Evolutionary conservation across 2,888 invertebrate species (phyloP), one percentile per base, ranked within the genome.

Genomic region (Taenaris catops): DNA sequence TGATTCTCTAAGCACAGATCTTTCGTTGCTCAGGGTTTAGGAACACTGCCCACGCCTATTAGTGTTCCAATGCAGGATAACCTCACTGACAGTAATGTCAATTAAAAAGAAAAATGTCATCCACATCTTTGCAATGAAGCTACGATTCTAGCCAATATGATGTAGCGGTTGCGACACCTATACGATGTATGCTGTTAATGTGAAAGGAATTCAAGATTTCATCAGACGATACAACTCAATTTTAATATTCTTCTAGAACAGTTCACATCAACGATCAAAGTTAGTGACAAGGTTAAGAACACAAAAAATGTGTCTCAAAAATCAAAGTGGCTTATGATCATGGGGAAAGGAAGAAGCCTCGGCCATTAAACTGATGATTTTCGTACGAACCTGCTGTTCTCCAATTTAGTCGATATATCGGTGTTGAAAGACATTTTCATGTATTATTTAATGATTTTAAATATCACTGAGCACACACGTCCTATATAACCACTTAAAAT

Each of bases 381-480:
- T 16, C 49, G 46, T 63, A 48, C 72, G 54, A 81, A 88, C 87
- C 87, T 88, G 87, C 87, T 87, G 60, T 75, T 87, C 63, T 88
- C 87, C 83, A 88, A 67, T 59, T 76, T 86, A 29, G 72, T 69
- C 32, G 86, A 84, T 54, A 86, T 74, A 47, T 86, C 84, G 44
- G 80, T 83, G 68, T 84, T 81, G 75, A 81, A 84, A 73, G 84
- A 72, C 84, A 84, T 84, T 63, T 79, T 81, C 78, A 69, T 51
- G 80, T 78, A 78, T 68, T 81, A 80, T 83, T 81, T 80, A 79
- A 63, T 59, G 44, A 48, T 49, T 59, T 55, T 76, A 79, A 80
- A 80, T 83, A 81, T 76, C 84, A 86, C 84, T 81, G 76, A 83
- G 80, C 81, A 81, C 80, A 79, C 79, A 79, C 75, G 71, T 60